phyloP scores from a whole-genome alignment of 35 echinoderm and acorn worm genomes.

The Lytechinus pictus region DNA sequence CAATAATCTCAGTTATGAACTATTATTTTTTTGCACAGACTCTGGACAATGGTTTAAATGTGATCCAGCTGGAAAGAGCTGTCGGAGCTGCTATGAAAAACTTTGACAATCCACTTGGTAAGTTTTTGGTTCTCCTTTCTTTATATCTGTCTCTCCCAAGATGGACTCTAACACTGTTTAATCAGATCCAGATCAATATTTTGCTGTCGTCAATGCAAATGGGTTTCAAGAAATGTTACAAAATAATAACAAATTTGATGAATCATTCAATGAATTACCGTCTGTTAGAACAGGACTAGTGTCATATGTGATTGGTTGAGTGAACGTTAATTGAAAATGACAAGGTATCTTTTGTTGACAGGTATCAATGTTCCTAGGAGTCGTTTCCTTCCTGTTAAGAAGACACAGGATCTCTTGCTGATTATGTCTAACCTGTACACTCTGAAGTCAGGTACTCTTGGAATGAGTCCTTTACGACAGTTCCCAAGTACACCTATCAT shows the following conservation, averaged over 20 bases:
- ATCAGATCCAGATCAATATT: no score
- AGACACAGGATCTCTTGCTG: constrained; percentile 87
- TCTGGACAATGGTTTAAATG: constrained; percentile 81
- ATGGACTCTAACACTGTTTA: no score
- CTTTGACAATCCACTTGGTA: constrained; percentile 86
- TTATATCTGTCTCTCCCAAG: no score
- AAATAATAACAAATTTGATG: no score
- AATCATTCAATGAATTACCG: no score
- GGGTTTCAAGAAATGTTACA: no score
- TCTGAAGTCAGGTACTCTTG: constrained; percentile 82
- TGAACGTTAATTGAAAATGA: not conserved
- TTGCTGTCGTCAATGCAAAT: no score
- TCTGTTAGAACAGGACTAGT: no score
- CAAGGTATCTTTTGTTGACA: constrained; percentile 26
- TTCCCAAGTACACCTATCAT: constrained; percentile 89
- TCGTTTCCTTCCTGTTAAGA: constrained; percentile 98
- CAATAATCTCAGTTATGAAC: not conserved
- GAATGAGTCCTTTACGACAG: constrained; percentile 78
- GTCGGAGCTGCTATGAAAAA: constrained; percentile 89
- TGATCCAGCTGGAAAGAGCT: constrained; percentile 96
- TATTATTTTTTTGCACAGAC: constrained; percentile 65
- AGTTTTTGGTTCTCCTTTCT: constrained; percentile 31
- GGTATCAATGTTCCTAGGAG: constrained; percentile 95
- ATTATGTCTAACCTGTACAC: constrained; percentile 98
- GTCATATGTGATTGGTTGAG: no score